Evolutionary conservation across 2,113 vertebrate genomes (phyloP).

Genomic region (Ceyx margarethae): DNA sequence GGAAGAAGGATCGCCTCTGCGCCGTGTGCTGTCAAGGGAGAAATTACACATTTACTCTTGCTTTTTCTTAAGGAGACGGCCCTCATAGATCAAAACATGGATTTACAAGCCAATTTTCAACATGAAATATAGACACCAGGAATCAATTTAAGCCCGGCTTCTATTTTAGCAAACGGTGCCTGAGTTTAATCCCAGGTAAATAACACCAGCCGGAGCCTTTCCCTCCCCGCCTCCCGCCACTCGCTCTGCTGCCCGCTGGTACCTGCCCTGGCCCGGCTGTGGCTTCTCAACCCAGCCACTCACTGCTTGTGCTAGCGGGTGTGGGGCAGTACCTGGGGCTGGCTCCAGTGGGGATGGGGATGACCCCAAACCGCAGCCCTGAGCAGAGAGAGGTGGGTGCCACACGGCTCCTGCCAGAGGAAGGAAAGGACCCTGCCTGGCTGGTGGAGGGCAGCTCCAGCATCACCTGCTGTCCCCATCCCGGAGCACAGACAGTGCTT

Average conservation of each 20-base stretch:
- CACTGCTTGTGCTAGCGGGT: rapidly evolving
- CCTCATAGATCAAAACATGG: conserved; percentile 97
- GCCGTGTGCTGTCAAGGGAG: conserved; percentile 99
- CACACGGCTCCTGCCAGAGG: neutral
- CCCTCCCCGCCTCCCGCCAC: neutral
- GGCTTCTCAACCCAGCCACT: rapidly evolving
- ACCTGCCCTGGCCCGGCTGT: rapidly evolving
- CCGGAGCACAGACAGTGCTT: rapidly evolving
- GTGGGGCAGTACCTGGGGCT: rapidly evolving
- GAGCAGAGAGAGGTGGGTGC: neutral
- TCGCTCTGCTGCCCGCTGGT: neutral
- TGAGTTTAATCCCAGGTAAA: conserved; percentile 72
- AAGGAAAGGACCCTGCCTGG: neutral
- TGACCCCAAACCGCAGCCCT: rapidly evolving
- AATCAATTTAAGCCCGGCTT: conserved; percentile 94
- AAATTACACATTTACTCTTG: conserved; percentile 99
- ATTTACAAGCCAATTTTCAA: conserved; percentile 99
- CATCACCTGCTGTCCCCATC: neutral
- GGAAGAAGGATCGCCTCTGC: conserved; percentile 97
- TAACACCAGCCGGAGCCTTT: conserved; percentile 37
- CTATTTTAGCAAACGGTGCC: conserved; percentile 73
- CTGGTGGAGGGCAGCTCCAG: neutral
- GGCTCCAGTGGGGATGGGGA: neutral
- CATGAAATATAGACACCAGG: conserved; percentile 99
- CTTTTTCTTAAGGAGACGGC: conserved; percentile 99